Base-by-base conservation (phyloP, 2,888 invertebrate species). In the Meliscaeva auricollis region DNA sequence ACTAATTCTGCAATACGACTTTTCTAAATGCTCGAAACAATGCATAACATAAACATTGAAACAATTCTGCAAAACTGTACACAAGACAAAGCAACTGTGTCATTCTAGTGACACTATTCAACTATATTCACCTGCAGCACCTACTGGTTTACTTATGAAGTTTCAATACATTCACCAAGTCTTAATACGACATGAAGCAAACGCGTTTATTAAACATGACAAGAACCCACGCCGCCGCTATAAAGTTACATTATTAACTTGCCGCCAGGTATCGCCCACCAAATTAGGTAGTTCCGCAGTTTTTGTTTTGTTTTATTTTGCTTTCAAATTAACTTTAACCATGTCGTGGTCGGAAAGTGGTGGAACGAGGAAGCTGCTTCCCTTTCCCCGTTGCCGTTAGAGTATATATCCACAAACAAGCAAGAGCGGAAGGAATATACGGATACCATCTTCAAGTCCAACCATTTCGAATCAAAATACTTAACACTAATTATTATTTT, bases 271-370 rank as follows among this genome's bases (percentile, higher is more conserved):
- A 75, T 80, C 66, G 74, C 74, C 79, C 84, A 68, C 85, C 85
- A 81, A 81, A 85, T 85, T 73, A 76, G 81, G 85, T 32, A 85
- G 85, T 85, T 85, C 85, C 85, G 85, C 69, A 85, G 73, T 77
- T 72, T 81, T 68, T 20, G 13, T 38, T 38, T 13, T 38, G 11
- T 35, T 35, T 35, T 6, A 3, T 35, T 35, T 6, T 35, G 6
- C 9, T 3, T 35, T 73, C 56, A 52, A 77, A 62, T 48, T 73
- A 46, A 62, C 52, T 54, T n/a, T 52, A 17, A 9, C 44, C 46
- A 41, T 20, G 50, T 17, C 20, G 66, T 44, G 30, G 35, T 9
- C 56, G 1, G 13, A 13, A 35, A 35, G n/a, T 32, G 15, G 6
- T 11, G 56, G 48, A 75, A 69, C 58, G 58, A 75, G 46, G 32